Conservation (phyloP, 2,888 invertebrate genomes). For the Sesia bembeciformis region DNA sequence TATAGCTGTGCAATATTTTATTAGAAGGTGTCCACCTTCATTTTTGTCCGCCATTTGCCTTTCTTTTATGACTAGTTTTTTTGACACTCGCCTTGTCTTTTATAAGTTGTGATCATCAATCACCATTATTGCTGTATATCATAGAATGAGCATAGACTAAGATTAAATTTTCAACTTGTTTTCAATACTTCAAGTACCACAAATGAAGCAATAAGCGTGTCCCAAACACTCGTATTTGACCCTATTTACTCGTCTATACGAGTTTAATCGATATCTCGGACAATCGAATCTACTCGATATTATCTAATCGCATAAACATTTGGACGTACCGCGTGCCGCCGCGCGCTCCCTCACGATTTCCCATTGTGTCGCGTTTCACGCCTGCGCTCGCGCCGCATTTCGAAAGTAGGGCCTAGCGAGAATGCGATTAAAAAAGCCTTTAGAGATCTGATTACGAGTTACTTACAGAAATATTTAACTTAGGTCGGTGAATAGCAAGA, state of each 20-base stretch:
- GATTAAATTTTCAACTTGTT: too few species aligned
- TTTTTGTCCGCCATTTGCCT: too few species aligned
- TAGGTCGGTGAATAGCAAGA: neutral
- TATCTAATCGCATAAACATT: slow-evolving; percentile 60
- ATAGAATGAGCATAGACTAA: too few species aligned
- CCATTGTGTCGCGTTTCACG: slow-evolving; percentile 56
- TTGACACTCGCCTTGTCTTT: too few species aligned
- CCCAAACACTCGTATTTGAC: too few species aligned
- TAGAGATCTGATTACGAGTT: slow-evolving; percentile 8
- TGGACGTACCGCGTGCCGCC: slow-evolving; percentile 27
- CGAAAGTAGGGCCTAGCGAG: slow-evolving; percentile 33
- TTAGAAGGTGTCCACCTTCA: too few species aligned
- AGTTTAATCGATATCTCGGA: slow-evolving; percentile 29
- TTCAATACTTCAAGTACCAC: too few species aligned
- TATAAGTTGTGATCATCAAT: too few species aligned
- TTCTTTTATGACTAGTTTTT: too few species aligned
- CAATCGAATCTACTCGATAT: slow-evolving; percentile 37
- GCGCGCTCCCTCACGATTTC: slow-evolving; percentile 33
- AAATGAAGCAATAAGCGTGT: too few species aligned
- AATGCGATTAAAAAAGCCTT: slow-evolving; percentile 38
- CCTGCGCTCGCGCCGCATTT: slow-evolving; percentile 21
- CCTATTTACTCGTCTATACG: neutral
- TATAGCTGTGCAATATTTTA: too few species aligned
- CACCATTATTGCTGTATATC: too few species aligned
- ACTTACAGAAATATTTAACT: slow-evolving; percentile 24